Evolutionary conservation across 53 echinoderm and acorn worm genomes (phyloP), one percentile per base, ranked within the genome.

Genomic region (Actinopyga echinites): DNA sequence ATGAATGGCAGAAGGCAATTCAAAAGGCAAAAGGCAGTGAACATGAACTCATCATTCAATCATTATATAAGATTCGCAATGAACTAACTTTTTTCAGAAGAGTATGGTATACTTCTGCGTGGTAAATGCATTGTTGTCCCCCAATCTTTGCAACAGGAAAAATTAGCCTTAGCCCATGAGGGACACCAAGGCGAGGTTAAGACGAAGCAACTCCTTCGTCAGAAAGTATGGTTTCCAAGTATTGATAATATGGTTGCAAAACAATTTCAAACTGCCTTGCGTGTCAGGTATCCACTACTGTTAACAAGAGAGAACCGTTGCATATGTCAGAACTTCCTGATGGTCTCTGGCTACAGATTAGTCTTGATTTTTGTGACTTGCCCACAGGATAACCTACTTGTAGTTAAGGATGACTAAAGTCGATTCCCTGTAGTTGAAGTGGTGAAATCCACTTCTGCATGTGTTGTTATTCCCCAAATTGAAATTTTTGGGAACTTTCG

Each of bases 391-490:
- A 56, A 84, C 44, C 60, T 74, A 30, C 67, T 84, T 4, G 85
- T 84, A 2, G 59, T 75, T 20, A 25, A n/a, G 20, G 78, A 77
- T 34, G 69, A 68, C 69, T 91, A 88, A 67, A 83, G 80, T 28
- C 62, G 91, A 49, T 93, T 69, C 36, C 91, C 91, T 24, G 88
- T 78, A 25, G 78, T 77, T 55, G 78, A 77, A 52, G 5, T 29
- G 5, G 71, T 69, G 23, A 5, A 33, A 23, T 79, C 89, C 17
- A 89, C 81, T 21, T 89, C 89, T 65, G 81, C 81, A 34, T 75
- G 59, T 54, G 89, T 79, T 35, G 85, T 79, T 23, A 80, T 85
- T 44, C 89, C 89, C 19, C 79, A 89, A 86, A 65, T 89, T 15
- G 85, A 89, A 77, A 20, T 62, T 85, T 35, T 85, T 85, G 13